Base-by-base conservation (phyloP, 2,113 vertebrate species). In the Ammodytes dubius region DNA sequence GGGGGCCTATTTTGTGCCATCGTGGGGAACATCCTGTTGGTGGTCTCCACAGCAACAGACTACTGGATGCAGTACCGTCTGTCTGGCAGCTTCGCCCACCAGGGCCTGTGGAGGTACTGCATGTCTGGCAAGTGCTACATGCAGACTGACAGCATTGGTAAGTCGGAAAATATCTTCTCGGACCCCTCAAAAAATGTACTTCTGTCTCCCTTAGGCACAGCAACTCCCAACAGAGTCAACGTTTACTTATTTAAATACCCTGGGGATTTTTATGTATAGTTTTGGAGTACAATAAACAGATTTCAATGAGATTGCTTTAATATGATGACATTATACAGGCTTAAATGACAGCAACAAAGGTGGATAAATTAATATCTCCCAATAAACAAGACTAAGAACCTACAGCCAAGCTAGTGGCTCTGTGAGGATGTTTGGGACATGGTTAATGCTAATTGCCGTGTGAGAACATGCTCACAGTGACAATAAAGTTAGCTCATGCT, bases 21-120 rank as follows among this genome's bases (percentile, higher is more conserved):
- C 10, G 95, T 97, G 89, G 97, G 95, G 50, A 97, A 97, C 92
- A 95, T 97, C 91, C 94, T 98, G 58, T 81, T 98, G 91, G 95
- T 96, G 89, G 96, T 97, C 64, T 96, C 96, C 77, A 96, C 96
- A 0, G 96, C 96, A 0, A 98, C 97, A 0, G 97, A 97, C 89
- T 97, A 97, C 93, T 98, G 97, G 97, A 97, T 97, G 96, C 97
- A 97, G 90, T 97, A 97, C 83, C 95, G 96, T 43, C 87, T 97
- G 79, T 96, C 96, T 0, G 96, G 97, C 52, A 92, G 95, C 83
- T 96, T 97, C 0, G 96, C 96, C 70, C 96, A 97, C 86, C 97
- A 97, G 92, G 97, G 97, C 19, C 93, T 98, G 74, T 98, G 97
- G 97, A 95, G 96, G 6, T 97, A 97, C 76, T 98, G 97, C 91